A percentile compares a stretch with the other conserved stretches of the same genome.
Evolutionary conservation across 2,888 invertebrate genomes (phyloP).

Genomic region (Polyommatus iphigenia): DNA sequence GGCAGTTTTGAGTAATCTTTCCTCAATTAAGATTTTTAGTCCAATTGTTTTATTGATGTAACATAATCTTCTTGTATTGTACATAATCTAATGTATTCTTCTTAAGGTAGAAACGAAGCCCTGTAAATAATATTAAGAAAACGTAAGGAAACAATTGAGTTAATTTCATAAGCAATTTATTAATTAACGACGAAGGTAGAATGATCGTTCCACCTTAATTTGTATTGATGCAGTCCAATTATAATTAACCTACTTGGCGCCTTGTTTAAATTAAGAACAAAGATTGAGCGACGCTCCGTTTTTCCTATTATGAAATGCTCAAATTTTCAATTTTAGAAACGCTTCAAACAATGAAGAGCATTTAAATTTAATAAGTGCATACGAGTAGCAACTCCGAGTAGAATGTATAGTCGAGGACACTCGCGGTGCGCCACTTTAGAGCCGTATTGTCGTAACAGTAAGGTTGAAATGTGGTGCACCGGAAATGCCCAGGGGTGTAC

Average conservation of each 20-base stretch:
- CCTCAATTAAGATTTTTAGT: background rate
- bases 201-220: background rate
- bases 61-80: no score
- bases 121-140: background rate
- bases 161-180: background rate
- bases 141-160: background rate
- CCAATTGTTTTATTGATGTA: background rate
- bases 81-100: no score
- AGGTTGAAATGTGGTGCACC: background rate
- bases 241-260: conserved; percentile 21
- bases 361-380: conserved; percentile 23
- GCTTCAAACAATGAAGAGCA: conserved; percentile 24
- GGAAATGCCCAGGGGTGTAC: background rate
- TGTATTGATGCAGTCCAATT: conserved; percentile 16
- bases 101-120: background rate
- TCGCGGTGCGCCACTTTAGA: background rate
- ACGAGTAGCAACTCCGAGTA: conserved; percentile 13
- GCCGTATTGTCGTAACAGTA: background rate
- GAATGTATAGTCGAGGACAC: conserved; percentile 4
- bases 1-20: background rate
- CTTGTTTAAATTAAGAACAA: conserved; percentile 14
- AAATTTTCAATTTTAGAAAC: conserved; percentile 22
- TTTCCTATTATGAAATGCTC: conserved; percentile 15
- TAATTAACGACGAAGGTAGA: background rate
- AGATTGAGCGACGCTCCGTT: conserved; percentile 8